phyloP scores from a whole-genome alignment of 2,113 vertebrate species.

The Tautogolabrus adspersus region DNA sequence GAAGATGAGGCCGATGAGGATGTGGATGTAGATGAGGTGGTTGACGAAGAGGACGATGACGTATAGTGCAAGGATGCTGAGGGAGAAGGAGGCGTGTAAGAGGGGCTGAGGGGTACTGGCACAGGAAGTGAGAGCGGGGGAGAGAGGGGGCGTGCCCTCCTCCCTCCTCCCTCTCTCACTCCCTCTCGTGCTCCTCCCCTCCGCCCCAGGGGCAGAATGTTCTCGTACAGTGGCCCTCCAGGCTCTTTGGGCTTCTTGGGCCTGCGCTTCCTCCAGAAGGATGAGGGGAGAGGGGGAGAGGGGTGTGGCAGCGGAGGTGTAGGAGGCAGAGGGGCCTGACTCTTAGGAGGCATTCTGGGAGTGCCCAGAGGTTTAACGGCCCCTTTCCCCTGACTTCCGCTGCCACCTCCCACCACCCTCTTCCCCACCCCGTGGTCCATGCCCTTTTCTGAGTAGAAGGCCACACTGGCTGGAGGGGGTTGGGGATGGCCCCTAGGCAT shows the following conservation, averaged over 20 bases:
- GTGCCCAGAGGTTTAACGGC: constrained; percentile 83
- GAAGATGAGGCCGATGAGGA: constrained; percentile 83
- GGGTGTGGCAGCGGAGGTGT: constrained; percentile 86
- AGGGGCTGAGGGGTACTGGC: constrained; percentile 84
- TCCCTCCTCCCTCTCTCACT: constrained; percentile 79
- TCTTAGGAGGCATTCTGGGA: constrained; percentile 84
- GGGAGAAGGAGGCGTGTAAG: constrained; percentile 83
- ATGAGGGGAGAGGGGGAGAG: constrained; percentile 87
- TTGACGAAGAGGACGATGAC: constrained; percentile 80
- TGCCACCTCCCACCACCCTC: constrained; percentile 84
- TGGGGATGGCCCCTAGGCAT: constrained; percentile 83
- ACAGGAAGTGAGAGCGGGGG: constrained; percentile 86
- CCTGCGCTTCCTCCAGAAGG: constrained; percentile 85
- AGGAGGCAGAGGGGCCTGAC: constrained; percentile 85
- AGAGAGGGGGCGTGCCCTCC: constrained; percentile 82
- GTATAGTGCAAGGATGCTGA: constrained; percentile 84
- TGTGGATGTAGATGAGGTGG: constrained; percentile 80
- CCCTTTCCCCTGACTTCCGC: constrained; percentile 86
- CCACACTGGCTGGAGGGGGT: constrained; percentile 83
- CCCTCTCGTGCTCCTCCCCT: constrained; percentile 85
- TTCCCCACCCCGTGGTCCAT: constrained; percentile 85
- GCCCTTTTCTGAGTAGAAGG: constrained; percentile 85
- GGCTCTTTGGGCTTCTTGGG: constrained; percentile 85
- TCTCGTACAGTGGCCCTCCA: constrained; percentile 83
- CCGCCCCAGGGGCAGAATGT: constrained; percentile 84